A percentile compares a stretch with the other conserved stretches of the same genome.
Conservation (phyloP, 2,888 invertebrate species). For the Eupithecia tripunctaria region DNA sequence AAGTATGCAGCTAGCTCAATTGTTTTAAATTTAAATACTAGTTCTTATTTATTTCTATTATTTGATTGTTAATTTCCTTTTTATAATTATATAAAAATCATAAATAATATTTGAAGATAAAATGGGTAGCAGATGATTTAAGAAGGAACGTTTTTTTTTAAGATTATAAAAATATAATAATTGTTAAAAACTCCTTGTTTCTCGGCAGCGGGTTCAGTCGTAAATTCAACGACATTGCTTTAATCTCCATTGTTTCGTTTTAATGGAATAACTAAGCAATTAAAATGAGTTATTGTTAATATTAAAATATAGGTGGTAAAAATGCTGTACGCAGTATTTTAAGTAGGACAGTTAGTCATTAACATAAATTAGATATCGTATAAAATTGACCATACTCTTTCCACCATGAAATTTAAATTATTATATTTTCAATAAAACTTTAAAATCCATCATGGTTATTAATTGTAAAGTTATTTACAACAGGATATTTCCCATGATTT, state of each 20-base stretch:
- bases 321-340: conserved; percentile 9
- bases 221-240: conserved; percentile 17
- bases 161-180: not conserved
- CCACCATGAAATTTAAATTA: no score
- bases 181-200: conserved; percentile 3
- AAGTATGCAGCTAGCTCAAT: no score
- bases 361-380: not conserved
- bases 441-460: no score
- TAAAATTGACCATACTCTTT: no score
- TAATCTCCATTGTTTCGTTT: conserved; percentile 28
- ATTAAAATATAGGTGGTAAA: conserved; percentile 26
- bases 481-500: no score
- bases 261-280: conserved; percentile 12
- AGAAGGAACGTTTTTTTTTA: not conserved
- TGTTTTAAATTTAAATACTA: no score
- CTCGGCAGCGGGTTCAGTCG: conserved; percentile 22
- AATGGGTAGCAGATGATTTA: not conserved
- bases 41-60: no score
- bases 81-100: no score
- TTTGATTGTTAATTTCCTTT: no score
- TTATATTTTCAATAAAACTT: no score
- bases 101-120: no score
- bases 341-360: not conserved
- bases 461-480: no score
- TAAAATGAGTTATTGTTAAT: conserved; percentile 33